Evolutionary conservation across 2,888 invertebrate species (phyloP).

Genomic region (Podabrus alpinus): DNA sequence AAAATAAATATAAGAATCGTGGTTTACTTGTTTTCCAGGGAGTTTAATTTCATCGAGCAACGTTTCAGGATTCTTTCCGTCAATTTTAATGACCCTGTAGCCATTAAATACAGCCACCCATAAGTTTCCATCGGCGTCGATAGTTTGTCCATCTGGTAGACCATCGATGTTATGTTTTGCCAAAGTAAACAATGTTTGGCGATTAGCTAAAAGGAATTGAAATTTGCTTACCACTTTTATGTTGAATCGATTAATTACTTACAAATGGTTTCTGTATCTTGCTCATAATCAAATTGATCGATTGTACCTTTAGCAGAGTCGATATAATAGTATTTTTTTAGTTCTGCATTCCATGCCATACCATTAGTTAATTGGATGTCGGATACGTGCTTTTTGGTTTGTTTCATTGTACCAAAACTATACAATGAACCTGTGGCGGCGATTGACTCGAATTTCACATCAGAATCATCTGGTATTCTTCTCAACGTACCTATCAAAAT

Average conservation of each 20-base stretch:
- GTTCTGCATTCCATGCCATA: slow-evolving; percentile 70
- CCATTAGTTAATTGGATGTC: slow-evolving; percentile 62
- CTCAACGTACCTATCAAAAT: slow-evolving; percentile 7
- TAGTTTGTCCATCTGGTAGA: slow-evolving; percentile 75
- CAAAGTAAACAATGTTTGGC: slow-evolving; percentile 63
- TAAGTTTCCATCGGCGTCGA: slow-evolving; percentile 75
- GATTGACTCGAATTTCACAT: background rate
- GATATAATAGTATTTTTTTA: slow-evolving; percentile 74
- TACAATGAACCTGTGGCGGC: slow-evolving; percentile 22
- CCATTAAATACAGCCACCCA: slow-evolving; percentile 79
- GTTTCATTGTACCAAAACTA: slow-evolving; percentile 5
- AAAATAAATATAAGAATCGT: background rate
- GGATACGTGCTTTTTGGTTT: slow-evolving; percentile 35
- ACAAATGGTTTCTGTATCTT: slow-evolving; percentile 55
- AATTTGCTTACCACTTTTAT: too few species aligned
- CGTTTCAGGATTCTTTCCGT: slow-evolving; percentile 58
- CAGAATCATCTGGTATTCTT: background rate
- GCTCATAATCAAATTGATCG: slow-evolving; percentile 70
- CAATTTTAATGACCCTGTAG: slow-evolving; percentile 63
- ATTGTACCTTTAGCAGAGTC: slow-evolving; percentile 69
- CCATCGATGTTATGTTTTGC: slow-evolving; percentile 51
- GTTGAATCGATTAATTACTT: slow-evolving; percentile 9
- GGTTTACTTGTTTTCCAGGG: slow-evolving; percentile 65
- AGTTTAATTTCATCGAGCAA: slow-evolving; percentile 64
- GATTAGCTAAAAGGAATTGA: slow-evolving; percentile 63